Evolutionary conservation across 92 coral and sea anemone species (phyloP), one percentile per base, ranked within the genome.

Genomic region (Palythoa grandis): DNA sequence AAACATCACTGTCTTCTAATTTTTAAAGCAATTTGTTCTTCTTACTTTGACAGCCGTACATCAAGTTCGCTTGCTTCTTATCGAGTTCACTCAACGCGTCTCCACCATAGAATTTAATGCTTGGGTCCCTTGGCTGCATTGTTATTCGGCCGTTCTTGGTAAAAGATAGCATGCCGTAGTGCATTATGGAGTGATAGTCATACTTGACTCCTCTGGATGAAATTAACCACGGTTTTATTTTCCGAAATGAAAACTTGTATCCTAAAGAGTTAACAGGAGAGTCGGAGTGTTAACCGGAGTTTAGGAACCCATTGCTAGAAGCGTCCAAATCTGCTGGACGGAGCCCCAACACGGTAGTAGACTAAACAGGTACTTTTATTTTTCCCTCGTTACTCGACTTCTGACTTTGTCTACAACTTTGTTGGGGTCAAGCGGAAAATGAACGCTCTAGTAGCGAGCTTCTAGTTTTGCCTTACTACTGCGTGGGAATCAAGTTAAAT

Each of bases 101-200:
- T 2, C 85, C 74, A 15, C 85, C 74, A 61, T 61, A 80, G 58
- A 47, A 1, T 69, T 50, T 66, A 11, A 80, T 80, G 16, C 85
- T 80, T 19, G 73, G 17, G 48, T 80, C 85, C 39, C 57, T 70
- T 15, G 85, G 85, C 56, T 69, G 57, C 65, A 80, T 80, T 43
- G 85, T 80, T 40, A 80, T 22, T 3, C 74, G 43, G 17, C 85
- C 85, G 60, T 80, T 80, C 25, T 47, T 65, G 14, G 85, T 58
- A 80, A 80, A 80, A n/a, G 85, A 66, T 22, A 63, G n/a, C 74
- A 80, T 43, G 16, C 85, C 85, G 53, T 80, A 80, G 39, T 80
- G 85, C 85, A 80, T 80, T 65, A 80, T 80, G 14, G 85, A 80
- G 23, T 66, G 74, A 47, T 80, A 80, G 39, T 80, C 85, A 25